Conservation (phyloP, 2,113 vertebrate species). For the Lepus timidus region DNA sequence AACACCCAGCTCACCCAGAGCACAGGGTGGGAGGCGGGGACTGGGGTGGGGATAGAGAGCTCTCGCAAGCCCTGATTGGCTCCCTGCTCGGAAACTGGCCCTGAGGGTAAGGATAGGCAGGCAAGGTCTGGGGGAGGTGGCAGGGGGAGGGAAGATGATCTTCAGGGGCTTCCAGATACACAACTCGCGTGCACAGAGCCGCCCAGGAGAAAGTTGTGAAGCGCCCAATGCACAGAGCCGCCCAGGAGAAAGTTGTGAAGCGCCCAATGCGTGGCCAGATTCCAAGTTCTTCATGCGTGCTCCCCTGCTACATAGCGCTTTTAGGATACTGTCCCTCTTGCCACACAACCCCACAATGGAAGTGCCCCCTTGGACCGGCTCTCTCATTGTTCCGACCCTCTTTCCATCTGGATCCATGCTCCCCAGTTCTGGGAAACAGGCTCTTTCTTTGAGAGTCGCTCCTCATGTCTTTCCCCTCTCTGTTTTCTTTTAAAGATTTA, state of each 20-base stretch:
- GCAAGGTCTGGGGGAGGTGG: too few relatives aligned
- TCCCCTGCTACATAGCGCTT: background rate
- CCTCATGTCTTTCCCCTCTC: too few relatives aligned
- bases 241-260: too few relatives aligned
- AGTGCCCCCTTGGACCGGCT: background rate
- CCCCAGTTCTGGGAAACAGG: background rate
- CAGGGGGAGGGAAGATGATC: background rate
- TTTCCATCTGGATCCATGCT: fast-evolving
- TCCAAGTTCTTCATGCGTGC: background rate
- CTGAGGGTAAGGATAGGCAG: background rate
- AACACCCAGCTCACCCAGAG: slow-evolving; percentile 56
- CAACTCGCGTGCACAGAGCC: background rate
- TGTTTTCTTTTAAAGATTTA: too few relatives aligned
- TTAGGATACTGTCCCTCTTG: background rate
- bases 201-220: too few relatives aligned
- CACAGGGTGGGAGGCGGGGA: background rate
- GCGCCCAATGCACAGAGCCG: background rate
- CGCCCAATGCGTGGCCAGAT: background rate
- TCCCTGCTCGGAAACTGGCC: background rate
- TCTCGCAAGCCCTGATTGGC: background rate
- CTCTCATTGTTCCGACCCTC: background rate
- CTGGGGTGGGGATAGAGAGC: background rate
- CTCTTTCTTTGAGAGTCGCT: background rate
- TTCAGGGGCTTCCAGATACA: background rate
- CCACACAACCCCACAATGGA: fast-evolving